Conservation (phyloP, 2,888 invertebrate genomes). For the Microchrysa polita region DNA sequence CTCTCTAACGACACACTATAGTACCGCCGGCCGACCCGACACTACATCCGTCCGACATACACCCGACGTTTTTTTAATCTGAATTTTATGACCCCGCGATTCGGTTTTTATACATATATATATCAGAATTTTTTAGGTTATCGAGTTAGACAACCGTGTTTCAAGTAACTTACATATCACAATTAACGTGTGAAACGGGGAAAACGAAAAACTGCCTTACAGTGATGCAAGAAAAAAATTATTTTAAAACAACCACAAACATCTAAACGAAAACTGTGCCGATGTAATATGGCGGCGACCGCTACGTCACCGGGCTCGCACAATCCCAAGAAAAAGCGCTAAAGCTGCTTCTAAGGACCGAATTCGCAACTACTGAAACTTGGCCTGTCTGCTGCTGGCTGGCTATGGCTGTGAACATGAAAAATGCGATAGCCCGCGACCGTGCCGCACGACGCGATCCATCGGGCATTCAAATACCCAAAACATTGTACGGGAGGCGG, state of each 20-base stretch:
- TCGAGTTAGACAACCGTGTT: not conserved
- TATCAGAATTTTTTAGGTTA: too few relatives aligned
- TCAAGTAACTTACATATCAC: not conserved
- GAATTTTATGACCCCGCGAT: not conserved
- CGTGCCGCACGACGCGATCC: conserved; percentile 7
- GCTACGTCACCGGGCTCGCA: conserved; percentile 63
- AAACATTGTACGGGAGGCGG: not conserved
- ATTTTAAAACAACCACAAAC: conserved; percentile 47
- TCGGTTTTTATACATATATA: too few relatives aligned
- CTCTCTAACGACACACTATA: conserved; percentile 19
- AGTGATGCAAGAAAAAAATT: conserved; percentile 8
- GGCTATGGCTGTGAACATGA: conserved; percentile 27
- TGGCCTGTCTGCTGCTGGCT: conserved; percentile 7
- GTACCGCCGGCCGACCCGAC: not conserved
- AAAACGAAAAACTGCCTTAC: conserved; percentile 33
- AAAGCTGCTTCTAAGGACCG: conserved; percentile 48
- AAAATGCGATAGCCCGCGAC: conserved; percentile 39
- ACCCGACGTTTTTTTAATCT: not conserved
- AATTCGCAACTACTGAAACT: conserved; percentile 47
- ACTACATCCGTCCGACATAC: conserved; percentile 6
- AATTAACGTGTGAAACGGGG: conserved; percentile 4
- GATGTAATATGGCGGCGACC: conserved; percentile 64
- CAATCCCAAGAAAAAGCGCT: conserved; percentile 51
- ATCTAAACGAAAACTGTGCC: conserved; percentile 58
- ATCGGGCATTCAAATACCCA: not conserved